Base-by-base conservation (phyloP, 37 sponge, comb jelly and placozoan species). In the Crambe crambe region DNA sequence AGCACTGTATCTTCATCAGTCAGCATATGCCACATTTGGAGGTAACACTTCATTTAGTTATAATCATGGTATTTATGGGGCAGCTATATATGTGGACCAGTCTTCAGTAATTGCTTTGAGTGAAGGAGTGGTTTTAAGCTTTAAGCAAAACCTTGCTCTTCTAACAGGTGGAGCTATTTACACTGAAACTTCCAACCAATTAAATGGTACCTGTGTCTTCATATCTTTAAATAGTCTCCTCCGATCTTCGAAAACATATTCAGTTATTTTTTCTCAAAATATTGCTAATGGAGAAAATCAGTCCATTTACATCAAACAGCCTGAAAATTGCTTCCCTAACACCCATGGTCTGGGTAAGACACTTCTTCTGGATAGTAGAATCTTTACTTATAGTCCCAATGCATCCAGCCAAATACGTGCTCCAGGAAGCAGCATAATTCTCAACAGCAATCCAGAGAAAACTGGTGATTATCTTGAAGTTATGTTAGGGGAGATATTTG, bases 11-110 rank as follows among this genome's bases (percentile, higher is more conserved):
- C 25, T 65, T 31, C 66, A 9, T 31, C 5, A 65, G 1, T 65
- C 66, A 31, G 31, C 34, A 65, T 65, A 65, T 65, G 66, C 66
- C 35, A 65, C 66, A 31, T 65, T 65, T 65, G 27, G 32, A 65
- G 66, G 66, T 3, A 65, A 65, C 10, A 31, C 17, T 5, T 31
- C 31, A 26, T 65, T 65, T 65, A 30, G 31, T 31, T 18, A 65
- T 30, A 65, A 65, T 30, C 2, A 31, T 8, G 66, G 66, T 65
- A 29, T 65, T 31, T 18, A 65, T 29, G 66, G 66, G 2, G 31
- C 66, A 31, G 66, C 66, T 31, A 65, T 65, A 8, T 30, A 65
- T 32, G 5, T 65, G 31, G 31, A 2, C 27, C 35, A 65, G 17
- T 26, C 10, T 2, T 65, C 66, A 30, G 34, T 30, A 26, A 65